Conservation (phyloP, 2,888 invertebrate genomes). For the Drosophila meridionalis region DNA sequence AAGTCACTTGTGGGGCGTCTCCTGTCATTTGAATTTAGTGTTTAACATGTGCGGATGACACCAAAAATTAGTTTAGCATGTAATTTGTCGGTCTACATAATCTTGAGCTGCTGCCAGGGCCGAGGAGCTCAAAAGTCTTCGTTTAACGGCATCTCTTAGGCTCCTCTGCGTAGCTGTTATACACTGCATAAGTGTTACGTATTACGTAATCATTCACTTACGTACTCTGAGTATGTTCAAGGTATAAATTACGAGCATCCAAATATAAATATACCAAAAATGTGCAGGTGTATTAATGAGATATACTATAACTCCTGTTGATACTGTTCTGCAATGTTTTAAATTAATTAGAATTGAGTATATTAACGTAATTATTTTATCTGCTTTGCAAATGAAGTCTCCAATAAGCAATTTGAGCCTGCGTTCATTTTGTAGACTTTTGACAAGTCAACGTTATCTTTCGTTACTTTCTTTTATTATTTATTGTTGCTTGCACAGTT, state of each 20-base stretch:
- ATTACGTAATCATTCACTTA: not conserved
- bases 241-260: not conserved
- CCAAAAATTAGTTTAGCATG: slow-evolving; percentile 75
- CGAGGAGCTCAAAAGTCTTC: slow-evolving; percentile 38
- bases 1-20: slow-evolving; percentile 43
- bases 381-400: not conserved
- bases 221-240: not conserved
- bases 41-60: slow-evolving; percentile 73
- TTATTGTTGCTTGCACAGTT: not conserved
- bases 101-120: slow-evolving; percentile 20
- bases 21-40: slow-evolving; percentile 57
- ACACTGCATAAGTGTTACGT: slow-evolving; percentile 22
- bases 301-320: not conserved
- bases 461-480: not conserved
- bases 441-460: not conserved
- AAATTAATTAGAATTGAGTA: not conserved
- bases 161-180: not conserved
- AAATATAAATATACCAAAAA: not conserved
- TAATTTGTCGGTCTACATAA: slow-evolving; percentile 52
- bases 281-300: not conserved
- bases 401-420: not conserved
- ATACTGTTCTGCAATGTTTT: not conserved
- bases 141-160: slow-evolving; percentile 15
- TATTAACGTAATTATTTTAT: not conserved
- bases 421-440: not conserved